A percentile compares a stretch with the other conserved stretches of the same genome.
Conservation (phyloP, 2,797 vertebrate species). For the Stomatorhinus walkeri region DNA sequence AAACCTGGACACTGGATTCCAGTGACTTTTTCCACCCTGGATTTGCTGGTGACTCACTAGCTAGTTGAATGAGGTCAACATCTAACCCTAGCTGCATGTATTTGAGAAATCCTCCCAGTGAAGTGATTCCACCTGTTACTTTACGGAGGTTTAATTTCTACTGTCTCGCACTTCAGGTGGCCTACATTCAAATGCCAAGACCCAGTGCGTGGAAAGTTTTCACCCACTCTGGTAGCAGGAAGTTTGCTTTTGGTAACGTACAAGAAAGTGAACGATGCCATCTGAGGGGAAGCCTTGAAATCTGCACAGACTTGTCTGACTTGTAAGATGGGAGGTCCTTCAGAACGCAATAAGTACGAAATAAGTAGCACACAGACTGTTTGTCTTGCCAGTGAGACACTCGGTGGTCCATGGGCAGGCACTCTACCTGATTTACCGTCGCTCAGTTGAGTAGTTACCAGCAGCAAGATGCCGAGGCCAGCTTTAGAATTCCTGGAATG, state of each 20-base stretch:
- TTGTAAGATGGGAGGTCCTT: neutral
- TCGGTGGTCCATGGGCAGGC: neutral
- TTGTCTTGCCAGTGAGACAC: slow-evolving; percentile 5
- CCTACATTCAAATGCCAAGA: slow-evolving; percentile 5
- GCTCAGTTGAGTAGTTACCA: neutral
- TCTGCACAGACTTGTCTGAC: neutral
- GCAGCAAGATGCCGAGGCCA: neutral
- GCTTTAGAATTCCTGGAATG: neutral
- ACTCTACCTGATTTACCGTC: neutral
- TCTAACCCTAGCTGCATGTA: neutral
- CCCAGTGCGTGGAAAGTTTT: neutral
- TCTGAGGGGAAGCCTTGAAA: neutral
- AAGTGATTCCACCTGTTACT: neutral
- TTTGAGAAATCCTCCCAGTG: too few relatives aligned
- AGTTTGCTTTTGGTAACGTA: neutral
- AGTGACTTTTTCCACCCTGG: neutral
- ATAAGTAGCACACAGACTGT: neutral
- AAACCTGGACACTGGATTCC: neutral
- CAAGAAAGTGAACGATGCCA: neutral
- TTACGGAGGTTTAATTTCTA: neutral
- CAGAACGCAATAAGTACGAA: neutral
- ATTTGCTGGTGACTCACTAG: neutral
- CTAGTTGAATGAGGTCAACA: neutral
- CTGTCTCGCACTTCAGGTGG: neutral
- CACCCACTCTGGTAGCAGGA: neutral